Percentiles rank a stretch among this genome's conserved stretches.
phyloP scores from a whole-genome alignment of 1,140 invertebrate genomes.

The Drosophila teissieri region DNA sequence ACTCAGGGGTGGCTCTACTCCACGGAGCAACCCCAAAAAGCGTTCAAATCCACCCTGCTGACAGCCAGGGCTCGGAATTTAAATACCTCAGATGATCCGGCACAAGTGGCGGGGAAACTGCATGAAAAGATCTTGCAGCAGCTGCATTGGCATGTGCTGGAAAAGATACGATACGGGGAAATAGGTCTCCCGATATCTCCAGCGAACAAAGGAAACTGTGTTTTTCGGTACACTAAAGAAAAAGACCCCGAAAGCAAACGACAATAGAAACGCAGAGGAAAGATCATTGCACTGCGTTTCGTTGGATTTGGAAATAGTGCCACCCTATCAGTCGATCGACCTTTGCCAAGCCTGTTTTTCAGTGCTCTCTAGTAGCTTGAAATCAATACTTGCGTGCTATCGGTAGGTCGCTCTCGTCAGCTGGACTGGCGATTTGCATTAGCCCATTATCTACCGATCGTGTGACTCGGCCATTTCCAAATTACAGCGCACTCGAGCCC shows the following conservation, averaged over 20 bases:
- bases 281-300: constrained; percentile 27
- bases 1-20: constrained; percentile 26
- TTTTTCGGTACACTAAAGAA: constrained; percentile 16
- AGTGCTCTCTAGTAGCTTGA: background rate
- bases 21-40: constrained; percentile 46
- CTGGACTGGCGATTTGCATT: constrained; percentile 48
- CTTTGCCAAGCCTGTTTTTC: constrained; percentile 23
- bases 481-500: constrained; percentile 23
- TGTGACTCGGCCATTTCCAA: constrained; percentile 36
- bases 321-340: constrained; percentile 32
- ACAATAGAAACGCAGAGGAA: constrained; percentile 10
- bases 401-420: constrained; percentile 32
- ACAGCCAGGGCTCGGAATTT: constrained; percentile 16
- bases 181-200: constrained; percentile 30
- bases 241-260: constrained; percentile 18
- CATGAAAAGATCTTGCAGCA: constrained; percentile 36
- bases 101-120: constrained; percentile 23
- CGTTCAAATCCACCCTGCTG: constrained; percentile 29
- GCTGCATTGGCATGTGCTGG: constrained; percentile 47
- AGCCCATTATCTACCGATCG: constrained; percentile 48
- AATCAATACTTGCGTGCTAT: constrained; percentile 4
- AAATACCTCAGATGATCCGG: constrained; percentile 36
- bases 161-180: constrained; percentile 26
- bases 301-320: constrained; percentile 14
- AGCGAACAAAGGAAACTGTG: constrained; percentile 23